These are phyloP conservation scores for Nephrotoma flavescens DNA, from an alignment of 2,888 invertebrate species.

Conservation along the genomic window DNA sequence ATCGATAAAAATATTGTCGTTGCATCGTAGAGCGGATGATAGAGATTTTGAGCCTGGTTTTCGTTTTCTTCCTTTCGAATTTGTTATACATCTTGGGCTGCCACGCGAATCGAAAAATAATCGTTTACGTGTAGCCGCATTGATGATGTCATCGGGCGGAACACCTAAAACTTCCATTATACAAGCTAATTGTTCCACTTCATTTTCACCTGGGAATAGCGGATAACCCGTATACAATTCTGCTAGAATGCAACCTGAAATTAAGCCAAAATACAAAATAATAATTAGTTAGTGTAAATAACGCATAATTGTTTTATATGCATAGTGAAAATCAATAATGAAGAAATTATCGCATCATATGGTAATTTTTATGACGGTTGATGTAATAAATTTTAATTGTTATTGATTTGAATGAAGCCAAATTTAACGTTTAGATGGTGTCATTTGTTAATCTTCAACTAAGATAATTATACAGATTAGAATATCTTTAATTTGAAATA, in stretches of 20 bases:
- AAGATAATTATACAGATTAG: too few species aligned
- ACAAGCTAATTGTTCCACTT: constrained; percentile 91
- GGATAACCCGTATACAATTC: constrained; percentile 94
- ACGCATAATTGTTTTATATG: too few species aligned
- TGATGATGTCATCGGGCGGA: constrained; percentile 76
- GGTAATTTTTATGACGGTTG: too few species aligned
- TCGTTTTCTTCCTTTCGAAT: constrained; percentile 85
- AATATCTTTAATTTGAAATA: too few species aligned
- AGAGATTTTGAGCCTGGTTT: constrained; percentile 74
- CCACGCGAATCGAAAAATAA: constrained; percentile 83
- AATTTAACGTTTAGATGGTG: too few species aligned
- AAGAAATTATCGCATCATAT: too few species aligned
- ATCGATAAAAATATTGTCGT: constrained; percentile 78
- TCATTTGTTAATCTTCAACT: too few species aligned
- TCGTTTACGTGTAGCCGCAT: constrained; percentile 69
- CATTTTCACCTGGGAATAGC: constrained; percentile 91
- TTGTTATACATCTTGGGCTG: constrained; percentile 77
- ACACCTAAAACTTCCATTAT: constrained; percentile 91
- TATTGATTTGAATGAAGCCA: too few species aligned
- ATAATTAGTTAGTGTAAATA: neutral
- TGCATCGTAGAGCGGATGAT: constrained; percentile 66
- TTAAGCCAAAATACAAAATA: neutral
- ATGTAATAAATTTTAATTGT: too few species aligned
- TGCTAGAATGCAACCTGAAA: constrained; percentile 77
- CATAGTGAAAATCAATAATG: too few species aligned